Base-by-base conservation (phyloP, 2,888 invertebrate species). In the Sthenelais limicola region DNA sequence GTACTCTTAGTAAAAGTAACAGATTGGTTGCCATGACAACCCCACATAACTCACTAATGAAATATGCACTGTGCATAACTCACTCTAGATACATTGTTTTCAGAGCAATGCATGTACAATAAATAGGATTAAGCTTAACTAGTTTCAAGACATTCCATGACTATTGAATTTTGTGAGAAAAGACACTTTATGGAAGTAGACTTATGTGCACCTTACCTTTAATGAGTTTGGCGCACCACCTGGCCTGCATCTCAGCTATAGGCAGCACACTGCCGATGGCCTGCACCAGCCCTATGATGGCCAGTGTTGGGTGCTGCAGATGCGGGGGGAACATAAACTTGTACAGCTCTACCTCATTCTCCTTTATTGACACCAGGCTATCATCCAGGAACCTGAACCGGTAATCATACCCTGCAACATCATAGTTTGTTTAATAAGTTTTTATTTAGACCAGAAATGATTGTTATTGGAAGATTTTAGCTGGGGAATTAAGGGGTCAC, bases 261-360 rank as follows among this genome's bases (percentile, higher is more conserved):
- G 89, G 89, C 79, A 88, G 86, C 7, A 89, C 85, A 15, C 88
- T 85, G 0, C 89, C 89, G 52, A 88, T 86, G 4, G 88, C 86
- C 73, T 89, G 89, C 35, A 89, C 85, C 21, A 89, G 79, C 0
- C 89, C 86, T 43, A 86, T 81, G 12, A 86, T 76, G 1, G 86
- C 88, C 33, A 89, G 77, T 0, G 83, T 85, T 4, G 83, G 83
- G 49, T 86, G 85, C 21, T 73, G 52, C 12, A 82, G 77, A 28
- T 82, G 74, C 12, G 86, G 84, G 0, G 88, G 88, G 74, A 87
- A 88, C 72, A 88, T 84, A 74, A 83, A 88, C 77, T 88, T 87
- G 83, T 87, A 89, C 38, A 89, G 80, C 3, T 79, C 77, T 0
- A 83, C 84, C 48, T 83, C 79, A 75, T 89, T 88, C 54, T 86